Percentiles rank a stretch among this genome's conserved stretches.
Conservation (phyloP, 1,140 invertebrate genomes). For the Musca domestica region DNA sequence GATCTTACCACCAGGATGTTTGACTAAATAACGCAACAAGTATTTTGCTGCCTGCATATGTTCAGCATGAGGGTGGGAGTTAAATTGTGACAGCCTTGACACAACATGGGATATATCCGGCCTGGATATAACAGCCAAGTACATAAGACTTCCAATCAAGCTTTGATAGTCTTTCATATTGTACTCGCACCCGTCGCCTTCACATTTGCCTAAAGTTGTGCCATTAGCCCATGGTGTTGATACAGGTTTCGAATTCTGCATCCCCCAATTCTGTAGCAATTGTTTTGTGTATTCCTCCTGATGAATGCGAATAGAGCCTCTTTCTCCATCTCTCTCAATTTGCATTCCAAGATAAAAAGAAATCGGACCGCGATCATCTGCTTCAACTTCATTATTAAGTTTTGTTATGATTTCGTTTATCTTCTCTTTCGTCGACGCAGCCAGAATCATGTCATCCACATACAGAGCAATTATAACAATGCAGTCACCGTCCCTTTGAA, state of each 20-base stretch:
- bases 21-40: neutral
- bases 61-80: slow-evolving; percentile 4
- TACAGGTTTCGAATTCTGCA: neutral
- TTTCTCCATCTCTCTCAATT: neutral
- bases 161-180: slow-evolving; percentile 4
- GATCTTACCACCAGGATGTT: neutral
- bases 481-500: neutral
- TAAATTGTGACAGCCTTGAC: slow-evolving; percentile 10
- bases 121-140: slow-evolving; percentile 8
- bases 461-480: slow-evolving; percentile 14
- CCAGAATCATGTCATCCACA: slow-evolving; percentile 26
- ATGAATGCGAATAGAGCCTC: neutral
- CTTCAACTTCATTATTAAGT: neutral
- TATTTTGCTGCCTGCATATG: slow-evolving; percentile 18
- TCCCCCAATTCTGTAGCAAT: too few relatives aligned
- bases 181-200: neutral
- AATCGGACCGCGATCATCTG: neutral
- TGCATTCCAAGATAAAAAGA: neutral
- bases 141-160: slow-evolving; percentile 13
- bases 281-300: too few relatives aligned
- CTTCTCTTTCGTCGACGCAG: too few relatives aligned
- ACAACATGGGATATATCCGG: slow-evolving; percentile 19
- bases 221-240: slow-evolving; percentile 6
- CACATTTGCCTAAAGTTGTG: slow-evolving; percentile 13
- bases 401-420: too few relatives aligned